Percentiles rank a stretch among this genome's conserved stretches.
Evolutionary conservation across 2,888 invertebrate species (phyloP).

Genomic region (Spatulosminthurus flaviceps): DNA sequence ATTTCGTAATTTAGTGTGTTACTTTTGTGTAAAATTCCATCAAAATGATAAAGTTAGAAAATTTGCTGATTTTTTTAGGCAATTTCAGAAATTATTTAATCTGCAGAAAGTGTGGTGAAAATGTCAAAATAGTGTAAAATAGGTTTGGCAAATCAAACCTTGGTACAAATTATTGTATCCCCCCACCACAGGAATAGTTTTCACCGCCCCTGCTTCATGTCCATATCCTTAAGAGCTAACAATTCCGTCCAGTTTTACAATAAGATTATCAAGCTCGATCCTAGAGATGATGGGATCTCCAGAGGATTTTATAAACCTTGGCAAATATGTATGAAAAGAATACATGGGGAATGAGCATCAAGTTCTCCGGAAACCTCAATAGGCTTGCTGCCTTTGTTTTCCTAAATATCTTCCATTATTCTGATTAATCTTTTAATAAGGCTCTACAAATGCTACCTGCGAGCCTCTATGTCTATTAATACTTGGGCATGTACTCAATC

Average conservation of each 20-base stretch:
- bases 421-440: slow-evolving; percentile 2
- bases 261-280: background rate
- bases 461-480: background rate
- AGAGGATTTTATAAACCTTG: slow-evolving; percentile 10
- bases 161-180: no score
- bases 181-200: no score
- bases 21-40: no score
- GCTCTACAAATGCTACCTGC: background rate
- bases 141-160: no score
- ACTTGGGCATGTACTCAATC: background rate
- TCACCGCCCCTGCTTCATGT: no score
- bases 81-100: no score
- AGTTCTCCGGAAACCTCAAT: background rate
- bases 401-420: slow-evolving; percentile 7
- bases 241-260: background rate
- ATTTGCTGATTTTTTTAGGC: no score
- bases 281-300: background rate
- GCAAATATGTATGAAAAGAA: slow-evolving; percentile 8
- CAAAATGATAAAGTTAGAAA: no score
- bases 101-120: no score
- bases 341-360: background rate
- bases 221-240: background rate
- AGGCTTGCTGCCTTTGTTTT: slow-evolving; percentile 6
- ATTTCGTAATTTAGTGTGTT: no score
- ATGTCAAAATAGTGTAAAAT: no score